phyloP scores from a whole-genome alignment of 1,140 invertebrate genomes.

The Trachelipus rathkii region DNA sequence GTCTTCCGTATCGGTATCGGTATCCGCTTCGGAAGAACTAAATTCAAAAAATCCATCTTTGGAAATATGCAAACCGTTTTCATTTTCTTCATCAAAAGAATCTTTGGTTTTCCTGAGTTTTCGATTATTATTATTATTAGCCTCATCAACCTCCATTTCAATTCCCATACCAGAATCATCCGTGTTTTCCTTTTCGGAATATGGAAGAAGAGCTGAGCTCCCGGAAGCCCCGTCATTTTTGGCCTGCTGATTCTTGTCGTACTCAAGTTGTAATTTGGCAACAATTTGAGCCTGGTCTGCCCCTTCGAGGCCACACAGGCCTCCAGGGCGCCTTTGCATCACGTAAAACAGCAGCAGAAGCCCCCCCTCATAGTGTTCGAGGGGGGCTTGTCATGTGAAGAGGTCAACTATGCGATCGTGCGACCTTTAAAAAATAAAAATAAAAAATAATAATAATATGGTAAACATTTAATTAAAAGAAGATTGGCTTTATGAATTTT shows the following conservation, averaged over 20 bases:
- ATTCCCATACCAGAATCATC: conserved; percentile 41
- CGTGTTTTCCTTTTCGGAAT: conserved; percentile 26
- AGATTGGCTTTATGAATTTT: no score
- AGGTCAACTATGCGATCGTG: not conserved
- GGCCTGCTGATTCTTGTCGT: not conserved
- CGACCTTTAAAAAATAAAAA: not conserved
- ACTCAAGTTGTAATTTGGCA: not conserved
- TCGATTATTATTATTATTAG: not conserved
- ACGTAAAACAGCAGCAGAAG: not conserved
- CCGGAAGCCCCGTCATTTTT: not conserved
- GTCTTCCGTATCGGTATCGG: conserved; percentile 21
- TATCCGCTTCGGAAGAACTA: conserved; percentile 22
- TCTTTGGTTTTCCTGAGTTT: not conserved
- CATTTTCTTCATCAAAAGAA: not conserved
- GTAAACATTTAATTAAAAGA: no score
- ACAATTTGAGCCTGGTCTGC: not conserved
- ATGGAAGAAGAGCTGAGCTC: not conserved
- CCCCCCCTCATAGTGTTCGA: conserved; percentile 21
- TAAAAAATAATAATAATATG: no score
- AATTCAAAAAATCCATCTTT: not conserved
- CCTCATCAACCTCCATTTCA: conserved; percentile 32
- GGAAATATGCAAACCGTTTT: not conserved
- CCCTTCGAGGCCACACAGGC: not conserved
- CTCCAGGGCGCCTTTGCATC: not conserved
- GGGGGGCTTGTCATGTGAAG: conserved; percentile 9